Evolutionary conservation across 2,888 invertebrate genomes (phyloP), one percentile per base, ranked within the genome.

Genomic region (Lycaena phlaeas): DNA sequence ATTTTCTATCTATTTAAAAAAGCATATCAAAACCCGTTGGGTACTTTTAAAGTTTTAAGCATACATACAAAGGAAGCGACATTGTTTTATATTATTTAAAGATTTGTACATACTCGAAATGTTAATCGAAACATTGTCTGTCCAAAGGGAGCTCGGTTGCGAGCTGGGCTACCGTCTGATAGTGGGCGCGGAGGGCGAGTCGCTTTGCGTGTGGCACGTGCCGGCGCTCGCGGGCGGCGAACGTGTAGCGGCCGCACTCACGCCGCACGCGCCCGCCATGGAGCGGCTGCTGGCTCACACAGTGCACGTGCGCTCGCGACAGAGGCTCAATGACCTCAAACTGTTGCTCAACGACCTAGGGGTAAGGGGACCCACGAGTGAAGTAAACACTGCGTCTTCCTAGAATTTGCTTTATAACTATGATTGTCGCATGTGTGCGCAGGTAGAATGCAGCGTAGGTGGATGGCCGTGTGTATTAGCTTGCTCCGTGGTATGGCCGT

Each of bases 401-500:
- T n/a, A n/a, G n/a, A n/a, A n/a, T n/a, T n/a, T n/a, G n/a, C n/a
- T n/a, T n/a, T n/a, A n/a, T n/a, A n/a, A n/a, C n/a, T n/a, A n/a
- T n/a, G n/a, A n/a, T n/a, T 17, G 17, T 12, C 7, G 15, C 7
- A 6, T 22, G 22, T 22, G 2, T 2, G 12, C 15, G 26, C 56
- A 92, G 94, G 93, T 87, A 90, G 92, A 68, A 79, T 98, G 56
- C 90, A 92, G 74, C n/a, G 79, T 85, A 46, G 70, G 81, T 49
- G 97, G 97, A 17, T 94, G 96, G 49, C 97, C 98, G 18, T 95
- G 96, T 43, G 95, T 97, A 56, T 86, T 98, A 46, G 94, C 95
- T 15, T 92, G 97, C 42, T 95, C 96, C 1, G 91, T 97, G 49
- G 85, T 97, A 38, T 90, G 91, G 53, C 97, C 97, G 14, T 97